These are phyloP conservation scores for Arrhopalites spinosus DNA, from an alignment of 2,888 invertebrate species.

Conservation along the genomic window DNA sequence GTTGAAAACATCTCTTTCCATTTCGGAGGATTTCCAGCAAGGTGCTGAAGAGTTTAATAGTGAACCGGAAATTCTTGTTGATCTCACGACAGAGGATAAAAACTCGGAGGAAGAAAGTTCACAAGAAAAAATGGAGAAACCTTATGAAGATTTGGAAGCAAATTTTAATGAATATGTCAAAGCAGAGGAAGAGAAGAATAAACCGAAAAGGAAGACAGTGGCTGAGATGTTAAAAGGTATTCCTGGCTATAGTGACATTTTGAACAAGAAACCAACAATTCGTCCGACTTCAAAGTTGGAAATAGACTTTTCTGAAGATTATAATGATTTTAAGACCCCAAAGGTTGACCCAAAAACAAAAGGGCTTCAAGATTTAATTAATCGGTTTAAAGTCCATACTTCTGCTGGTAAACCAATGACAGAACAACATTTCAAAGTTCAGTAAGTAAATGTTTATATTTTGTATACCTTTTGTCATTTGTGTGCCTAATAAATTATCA, in stretches of 20 bases:
- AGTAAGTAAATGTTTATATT: constrained; percentile 60
- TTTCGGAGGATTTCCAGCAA: too few relatives aligned
- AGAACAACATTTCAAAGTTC: constrained; percentile 64
- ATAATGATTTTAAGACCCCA: constrained; percentile 54
- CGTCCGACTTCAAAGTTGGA: constrained; percentile 62
- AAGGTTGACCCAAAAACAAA: constrained; percentile 60
- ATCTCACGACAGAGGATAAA: background rate
- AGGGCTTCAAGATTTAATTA: constrained; percentile 71
- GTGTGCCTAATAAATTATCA: background rate
- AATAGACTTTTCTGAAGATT: constrained; percentile 68
- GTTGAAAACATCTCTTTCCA: too few relatives aligned
- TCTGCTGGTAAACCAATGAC: constrained; percentile 63
- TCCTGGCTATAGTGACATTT: constrained; percentile 43
- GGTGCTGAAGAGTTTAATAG: too few relatives aligned
- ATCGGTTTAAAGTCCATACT: constrained; percentile 73
- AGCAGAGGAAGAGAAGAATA: constrained; percentile 39
- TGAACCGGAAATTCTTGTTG: background rate
- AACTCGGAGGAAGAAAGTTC: background rate
- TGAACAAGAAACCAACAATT: constrained; percentile 62
- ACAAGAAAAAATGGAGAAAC: background rate
- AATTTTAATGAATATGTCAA: constrained; percentile 24
- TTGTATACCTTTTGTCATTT: background rate
- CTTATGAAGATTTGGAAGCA: constrained; percentile 22
- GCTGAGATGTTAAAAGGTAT: constrained; percentile 45
- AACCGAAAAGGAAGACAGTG: constrained; percentile 39